Evolutionary conservation across 2,113 vertebrate genomes (phyloP).

Genomic region (Sylvia atricapilla): DNA sequence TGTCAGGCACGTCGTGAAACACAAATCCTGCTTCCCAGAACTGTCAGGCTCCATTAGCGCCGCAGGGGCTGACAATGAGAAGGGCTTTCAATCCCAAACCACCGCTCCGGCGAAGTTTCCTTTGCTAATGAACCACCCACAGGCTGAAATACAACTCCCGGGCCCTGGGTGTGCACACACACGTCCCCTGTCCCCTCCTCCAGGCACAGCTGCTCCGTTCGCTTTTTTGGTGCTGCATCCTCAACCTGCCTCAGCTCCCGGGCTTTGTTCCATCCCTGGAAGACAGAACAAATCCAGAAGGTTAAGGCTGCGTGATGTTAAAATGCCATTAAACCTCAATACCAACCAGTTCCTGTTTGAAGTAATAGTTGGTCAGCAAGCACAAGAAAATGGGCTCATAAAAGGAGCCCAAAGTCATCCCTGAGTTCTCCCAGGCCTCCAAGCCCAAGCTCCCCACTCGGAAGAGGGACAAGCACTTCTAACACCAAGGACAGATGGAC

Average conservation of each 20-base stretch:
- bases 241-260: neutral
- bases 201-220: neutral
- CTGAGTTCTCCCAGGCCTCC: neutral
- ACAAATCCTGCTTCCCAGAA: constrained; percentile 16
- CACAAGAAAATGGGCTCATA: rapidly evolving
- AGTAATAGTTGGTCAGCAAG: neutral
- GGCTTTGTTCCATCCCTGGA: neutral
- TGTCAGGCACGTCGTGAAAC: neutral
- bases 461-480: neutral
- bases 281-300: neutral
- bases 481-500: neutral
- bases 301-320: rapidly evolving
- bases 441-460: neutral
- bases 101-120: neutral
- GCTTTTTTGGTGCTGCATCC: neutral
- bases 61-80: neutral
- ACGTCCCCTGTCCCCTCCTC: neutral
- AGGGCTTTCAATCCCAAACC: neutral
- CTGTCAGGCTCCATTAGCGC: neutral
- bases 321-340: neutral
- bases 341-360: neutral
- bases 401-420: neutral
- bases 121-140: neutral
- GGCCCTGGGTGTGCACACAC: neutral
- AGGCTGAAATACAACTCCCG: neutral